A percentile compares a stretch with the other conserved stretches of the same genome.
Conservation (phyloP, 1,140 invertebrate genomes). For the Steinernema khuongi region DNA sequence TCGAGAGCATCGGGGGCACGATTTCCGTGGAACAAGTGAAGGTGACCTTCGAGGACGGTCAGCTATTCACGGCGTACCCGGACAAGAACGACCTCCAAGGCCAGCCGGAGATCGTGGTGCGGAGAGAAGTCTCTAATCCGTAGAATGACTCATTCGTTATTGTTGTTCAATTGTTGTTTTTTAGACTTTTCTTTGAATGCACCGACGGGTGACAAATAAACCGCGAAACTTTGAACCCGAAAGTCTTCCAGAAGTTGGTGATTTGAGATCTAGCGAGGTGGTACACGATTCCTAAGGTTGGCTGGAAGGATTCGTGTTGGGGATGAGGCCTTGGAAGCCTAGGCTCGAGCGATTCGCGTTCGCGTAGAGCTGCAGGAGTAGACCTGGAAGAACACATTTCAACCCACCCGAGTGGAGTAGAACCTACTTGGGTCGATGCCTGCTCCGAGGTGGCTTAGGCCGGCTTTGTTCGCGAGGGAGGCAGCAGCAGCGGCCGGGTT, state of each 20-base stretch:
- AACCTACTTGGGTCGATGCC: not conserved
- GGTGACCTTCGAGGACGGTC: conserved; percentile 12
- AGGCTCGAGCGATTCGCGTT: not conserved
- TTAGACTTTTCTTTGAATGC: not conserved
- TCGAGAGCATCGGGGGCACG: conserved; percentile 15
- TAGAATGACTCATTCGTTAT: not conserved
- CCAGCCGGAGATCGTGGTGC: not conserved
- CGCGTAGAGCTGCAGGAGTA: not conserved
- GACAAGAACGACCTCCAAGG: conserved; percentile 29
- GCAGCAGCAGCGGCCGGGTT: not conserved
- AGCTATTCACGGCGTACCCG: conserved; percentile 26
- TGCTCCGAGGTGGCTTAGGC: not conserved
- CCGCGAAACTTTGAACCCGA: not conserved
- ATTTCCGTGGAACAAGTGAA: conserved; percentile 18
- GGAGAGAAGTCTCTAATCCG: not conserved
- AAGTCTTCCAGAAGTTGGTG: not conserved
- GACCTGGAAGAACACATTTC: not conserved
- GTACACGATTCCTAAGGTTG: not conserved
- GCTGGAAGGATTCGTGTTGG: not conserved
- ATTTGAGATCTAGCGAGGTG: not conserved
- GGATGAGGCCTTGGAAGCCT: not conserved
- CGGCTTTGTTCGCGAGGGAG: not conserved
- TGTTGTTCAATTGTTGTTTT: not conserved
- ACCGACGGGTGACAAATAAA: not conserved
- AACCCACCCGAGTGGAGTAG: not conserved